Evolutionary conservation across 2,113 vertebrate species (phyloP), one percentile per base, ranked within the genome.

Genomic region (Trogon melanurus): DNA sequence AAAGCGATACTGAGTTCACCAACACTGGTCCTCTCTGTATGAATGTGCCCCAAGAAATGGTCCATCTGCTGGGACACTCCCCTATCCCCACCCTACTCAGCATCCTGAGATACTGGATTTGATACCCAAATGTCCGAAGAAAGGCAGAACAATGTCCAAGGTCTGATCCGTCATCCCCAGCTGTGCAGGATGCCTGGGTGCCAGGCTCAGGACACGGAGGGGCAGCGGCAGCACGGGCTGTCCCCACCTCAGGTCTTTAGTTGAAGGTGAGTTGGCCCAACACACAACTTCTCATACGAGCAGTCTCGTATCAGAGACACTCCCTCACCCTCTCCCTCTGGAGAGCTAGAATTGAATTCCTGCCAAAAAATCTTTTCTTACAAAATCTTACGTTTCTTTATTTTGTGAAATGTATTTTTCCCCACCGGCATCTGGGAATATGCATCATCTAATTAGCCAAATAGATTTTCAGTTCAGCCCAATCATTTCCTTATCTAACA

Each of bases 381-480:
- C 80, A 93, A 97, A 97, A 91, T 96, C 94, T 97, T 94, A 95
- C 2, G 45, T 94, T 97, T 96, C 96, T 96, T 97, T 97, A 96
- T 96, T 97, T 97, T 96, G 93, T 51, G 47, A 95, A 97, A 96
- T 79, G 85, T 76, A 93, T 90, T 94, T 94, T 93, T 89, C 83
- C 96, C 79, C 88, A 82, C 71, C 51, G 86, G 79, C 97, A 96
- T 94, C 86, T 97, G 97, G 98, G 97, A 98, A 98, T 98, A 97
- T 96, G 96, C 96, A 97, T 97, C 97, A 97, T 97, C 98, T 98
- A 98, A 98, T 98, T 98, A 98, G 97, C 96, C 97, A 98, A 98
- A 98, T 98, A 96, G 98, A 98, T 98, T 98, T 98, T 98, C 97
- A 98, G 97, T 98, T 98, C 97, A 98, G 97, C 95, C 97, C 98